Base-by-base conservation (phyloP, 2,888 invertebrate genomes). In the Pandemis corylana region DNA sequence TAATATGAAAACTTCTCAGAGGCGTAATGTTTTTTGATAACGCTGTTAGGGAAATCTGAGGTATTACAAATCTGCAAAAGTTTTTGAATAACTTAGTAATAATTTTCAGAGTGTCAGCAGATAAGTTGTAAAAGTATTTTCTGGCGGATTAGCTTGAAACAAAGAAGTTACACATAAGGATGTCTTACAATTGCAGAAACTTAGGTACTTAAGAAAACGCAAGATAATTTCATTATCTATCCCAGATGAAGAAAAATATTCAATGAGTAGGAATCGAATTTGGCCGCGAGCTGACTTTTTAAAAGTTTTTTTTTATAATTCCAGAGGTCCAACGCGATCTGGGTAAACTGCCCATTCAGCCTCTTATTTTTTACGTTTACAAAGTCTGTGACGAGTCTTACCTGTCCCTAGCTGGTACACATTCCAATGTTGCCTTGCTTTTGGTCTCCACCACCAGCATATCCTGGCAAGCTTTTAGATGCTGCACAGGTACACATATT, bases 341-440 rank as follows among this genome's bases (percentile, higher is more conserved):
- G 53, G 53, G 53, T 9, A 15, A 7, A 7, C 15, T 15, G 15
- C 20, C 53, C 51, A 53, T 7, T 53, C 53, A 53, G 53, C 53
- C 15, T 4, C 2, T 36, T 36, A 36, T 36, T 36, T 36, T 36
- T 36, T 36, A 4, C 28, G 28, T 36, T 36, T 36, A 36, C 28
- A 2, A 36, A 36, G 28, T 36, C 28, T 36, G 28, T 36, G 0
- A 36, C 28, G 28, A 36, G 28, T 36, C 28, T 42, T 65, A 96
- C 95, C 97, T 96, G 91, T 97, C 97, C 81, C 97, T 95, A 0
- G 96, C 97, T 1, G 96, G 89, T 13, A 97, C 92, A 88, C 97
- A 97, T 81, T 95, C 90, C 76, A 96, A 91, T 53, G 92, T 88
- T 0, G 95, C 95, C 64, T 95, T 94, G 80, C 95, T 95, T 76